Evolutionary conservation across 1,140 invertebrate species (phyloP), one percentile per base, ranked within the genome.

Genomic region (Leptinotarsa defecta): DNA sequence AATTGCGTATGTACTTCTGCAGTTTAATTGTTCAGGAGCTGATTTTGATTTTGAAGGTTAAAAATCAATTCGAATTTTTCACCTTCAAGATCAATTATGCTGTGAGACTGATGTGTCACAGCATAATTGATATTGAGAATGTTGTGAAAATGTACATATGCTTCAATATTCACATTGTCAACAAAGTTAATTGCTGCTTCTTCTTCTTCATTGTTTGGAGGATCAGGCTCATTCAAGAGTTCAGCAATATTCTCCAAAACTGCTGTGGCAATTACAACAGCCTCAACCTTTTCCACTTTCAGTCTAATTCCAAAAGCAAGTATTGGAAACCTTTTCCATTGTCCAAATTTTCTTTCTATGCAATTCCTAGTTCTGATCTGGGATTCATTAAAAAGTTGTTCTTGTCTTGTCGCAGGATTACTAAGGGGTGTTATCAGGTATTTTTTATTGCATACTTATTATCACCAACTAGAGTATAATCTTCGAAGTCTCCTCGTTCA

Each of bases 221-320:
- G 5, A 27, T 27, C 19, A 19, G 49, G 49, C 11, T 15, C 49
- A 57, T 57, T 17, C 15, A 17, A 57, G 1, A 65, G 19, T 15
- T 65, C 2, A 8, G 82, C 78, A 76, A 87, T 83, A 77, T 87
- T 87, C 68, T 87, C 84, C 17, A 88, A 74, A 1, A 87, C 84
- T 62, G 80, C 84, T 67, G 79, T 80, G 61, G 85, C 85, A 15
- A 86, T 77, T 22, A 87, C 86, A 1, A 86, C 74, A 34, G 77
- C 52, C n/a, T 81, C 48, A 11, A 75, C 68, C 34, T 68, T 86
- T 34, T 80, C 52, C 3, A 85, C n/a, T 75, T 84, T 81, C 1
- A 82, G 11, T 67, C 82, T 57, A 17, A 86, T 65, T 2, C 81
- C 81, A 22, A 76, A 70, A 5, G 76, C 68, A 34, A 87, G 71